Evolutionary conservation across 2,113 vertebrate genomes (phyloP), one percentile per base, ranked within the genome.

Genomic region (Microcebus tavaratra): DNA sequence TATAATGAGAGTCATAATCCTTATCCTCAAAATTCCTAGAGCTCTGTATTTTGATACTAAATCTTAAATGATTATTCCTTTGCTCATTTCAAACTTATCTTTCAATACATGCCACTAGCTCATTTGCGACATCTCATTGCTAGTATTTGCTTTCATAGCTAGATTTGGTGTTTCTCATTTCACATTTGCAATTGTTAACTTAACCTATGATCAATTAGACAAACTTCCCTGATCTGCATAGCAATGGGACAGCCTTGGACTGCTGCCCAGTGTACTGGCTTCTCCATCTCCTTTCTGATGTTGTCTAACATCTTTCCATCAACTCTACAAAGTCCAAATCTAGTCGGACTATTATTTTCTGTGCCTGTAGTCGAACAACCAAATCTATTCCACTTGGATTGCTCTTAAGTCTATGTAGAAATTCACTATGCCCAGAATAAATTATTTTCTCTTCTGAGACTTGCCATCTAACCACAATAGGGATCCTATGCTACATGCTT

Each of bases 271-370:
- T 55, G 53, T 55, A 55, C 53, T 61, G 59, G 23, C 12, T 63
- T 11, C 36, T 90, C 13, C 27, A 23, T 72, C 21, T 83, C 15
- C 27, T 73, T 34, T 73, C 53, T 59, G 50, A 83, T 53, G 29
- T 78, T 63, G 18, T 79, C 61, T 81, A 68, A 75, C 31, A 63
- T 4, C 7, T 83, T 88, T 80, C 34, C 39, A 42, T n/a, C 53
- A 34, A 72, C 14, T 85, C 5, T 48, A 25, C 14, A 42, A 88
- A 75, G 11, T 57, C 0, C 10, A 90, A 25, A 67, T 73, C 0
- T 2, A 90, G 88, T 93, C 90, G 76, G 5, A 18, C 45, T 92
- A 29, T 87, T 97, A 36, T 70, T 87, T 6, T 93, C 68, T 79
- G 31, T 68, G 15, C 31, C n/a, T 76, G 21, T n/a, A 14, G 5